Conservation (phyloP, 2,113 vertebrate species). For the Oenanthe melanoleuca region DNA sequence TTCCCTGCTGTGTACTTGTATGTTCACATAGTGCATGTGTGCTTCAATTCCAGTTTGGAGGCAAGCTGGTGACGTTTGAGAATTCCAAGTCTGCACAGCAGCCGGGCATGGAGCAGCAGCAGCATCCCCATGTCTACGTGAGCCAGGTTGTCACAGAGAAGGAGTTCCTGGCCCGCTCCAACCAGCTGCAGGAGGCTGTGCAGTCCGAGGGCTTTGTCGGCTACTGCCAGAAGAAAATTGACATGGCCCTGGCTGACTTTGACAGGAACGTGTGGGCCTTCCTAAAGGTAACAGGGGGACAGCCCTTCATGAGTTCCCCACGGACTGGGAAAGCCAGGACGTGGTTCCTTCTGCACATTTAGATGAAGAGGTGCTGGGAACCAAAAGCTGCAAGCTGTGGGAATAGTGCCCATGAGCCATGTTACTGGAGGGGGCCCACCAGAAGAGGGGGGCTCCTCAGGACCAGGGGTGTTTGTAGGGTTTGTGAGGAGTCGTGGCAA, state of each 20-base stretch:
- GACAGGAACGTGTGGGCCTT: constrained; percentile 94
- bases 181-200: constrained; percentile 87
- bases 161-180: constrained; percentile 84
- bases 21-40: not conserved
- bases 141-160: constrained; percentile 95
- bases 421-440: not conserved
- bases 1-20: not conserved
- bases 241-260: constrained; percentile 83
- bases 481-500: not conserved
- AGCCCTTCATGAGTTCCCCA: not conserved
- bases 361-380: not conserved
- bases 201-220: constrained; percentile 80
- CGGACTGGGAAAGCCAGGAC: not conserved
- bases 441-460: not conserved
- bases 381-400: not conserved
- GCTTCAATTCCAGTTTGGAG: constrained; percentile 85
- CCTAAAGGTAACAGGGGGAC: constrained; percentile 82
- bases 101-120: constrained; percentile 71
- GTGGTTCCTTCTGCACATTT: not conserved
- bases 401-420: not conserved
- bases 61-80: constrained; percentile 91
- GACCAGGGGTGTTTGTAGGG: accelerated
- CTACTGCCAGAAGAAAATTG: constrained; percentile 90
- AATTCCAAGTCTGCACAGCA: constrained; percentile 76
- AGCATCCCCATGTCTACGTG: constrained; percentile 77